A percentile compares a stretch with the other conserved stretches of the same genome.
These are phyloP conservation scores for Mungos mungo DNA, from an alignment of 2,113 vertebrate genomes.

Conservation along the genomic window DNA sequence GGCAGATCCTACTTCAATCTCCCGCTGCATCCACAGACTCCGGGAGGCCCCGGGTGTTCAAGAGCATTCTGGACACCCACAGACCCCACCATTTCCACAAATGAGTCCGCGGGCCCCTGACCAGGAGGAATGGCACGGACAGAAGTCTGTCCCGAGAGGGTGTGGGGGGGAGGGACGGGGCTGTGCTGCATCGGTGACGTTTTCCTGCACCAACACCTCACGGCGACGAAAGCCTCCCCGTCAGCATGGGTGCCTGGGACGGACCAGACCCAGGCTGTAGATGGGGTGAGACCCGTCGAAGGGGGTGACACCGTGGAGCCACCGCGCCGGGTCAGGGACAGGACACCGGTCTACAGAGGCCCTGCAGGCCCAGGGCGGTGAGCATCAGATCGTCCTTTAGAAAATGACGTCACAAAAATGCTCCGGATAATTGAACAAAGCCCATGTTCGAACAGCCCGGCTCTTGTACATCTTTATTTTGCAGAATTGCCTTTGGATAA, in stretches of 20 bases:
- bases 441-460: no score
- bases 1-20: no score
- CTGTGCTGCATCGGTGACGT: no score
- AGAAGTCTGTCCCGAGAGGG: background rate
- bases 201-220: background rate
- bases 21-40: background rate
- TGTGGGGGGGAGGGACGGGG: background rate
- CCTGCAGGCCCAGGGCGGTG: background rate
- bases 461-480: background rate
- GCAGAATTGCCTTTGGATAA: background rate
- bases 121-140: background rate
- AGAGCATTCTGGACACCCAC: background rate
- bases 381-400: background rate
- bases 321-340: background rate
- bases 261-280: background rate
- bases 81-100: background rate
- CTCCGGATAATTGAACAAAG: background rate
- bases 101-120: background rate
- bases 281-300: background rate
- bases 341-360: background rate
- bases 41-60: no score
- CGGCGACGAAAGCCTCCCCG: background rate
- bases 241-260: background rate
- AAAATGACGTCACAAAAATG: background rate
- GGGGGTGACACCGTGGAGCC: background rate